Conservation (phyloP, 2,888 invertebrate genomes). For the Ophion costatus region DNA sequence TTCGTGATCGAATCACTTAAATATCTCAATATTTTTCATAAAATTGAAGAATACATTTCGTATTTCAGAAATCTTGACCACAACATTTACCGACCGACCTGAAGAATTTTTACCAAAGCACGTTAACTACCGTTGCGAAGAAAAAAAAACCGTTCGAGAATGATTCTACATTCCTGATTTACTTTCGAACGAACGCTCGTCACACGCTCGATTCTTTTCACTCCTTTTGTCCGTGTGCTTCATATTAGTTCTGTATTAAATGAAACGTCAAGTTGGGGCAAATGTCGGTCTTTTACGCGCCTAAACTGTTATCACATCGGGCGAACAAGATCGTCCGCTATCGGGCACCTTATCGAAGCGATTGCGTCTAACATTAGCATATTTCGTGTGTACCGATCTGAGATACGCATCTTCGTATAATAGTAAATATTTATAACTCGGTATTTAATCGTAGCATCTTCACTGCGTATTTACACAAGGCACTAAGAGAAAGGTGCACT, state of each 20-base stretch:
- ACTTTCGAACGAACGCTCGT: neutral
- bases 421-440: conserved; percentile 61
- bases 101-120: too few species aligned
- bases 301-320: conserved; percentile 51
- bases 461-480: conserved; percentile 18
- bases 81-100: too few species aligned
- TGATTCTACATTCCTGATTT: too few species aligned
- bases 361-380: conserved; percentile 62
- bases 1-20: too few species aligned
- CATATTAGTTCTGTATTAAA: neutral
- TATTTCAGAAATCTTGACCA: too few species aligned
- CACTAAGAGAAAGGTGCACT: conserved; percentile 19
- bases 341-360: conserved; percentile 58
- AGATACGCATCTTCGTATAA: conserved; percentile 45
- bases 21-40: too few species aligned
- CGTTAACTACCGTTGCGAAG: too few species aligned
- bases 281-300: conserved; percentile 39
- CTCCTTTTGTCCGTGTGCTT: neutral
- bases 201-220: neutral
- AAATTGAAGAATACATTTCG: too few species aligned
- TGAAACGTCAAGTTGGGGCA: conserved; percentile 36
- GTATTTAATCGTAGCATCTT: conserved; percentile 63
- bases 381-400: conserved; percentile 38
- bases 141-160: too few species aligned
- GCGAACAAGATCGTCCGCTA: conserved; percentile 47